Evolutionary conservation across 1,140 invertebrate species (phyloP).

Genomic region (Bombus terrestris): DNA sequence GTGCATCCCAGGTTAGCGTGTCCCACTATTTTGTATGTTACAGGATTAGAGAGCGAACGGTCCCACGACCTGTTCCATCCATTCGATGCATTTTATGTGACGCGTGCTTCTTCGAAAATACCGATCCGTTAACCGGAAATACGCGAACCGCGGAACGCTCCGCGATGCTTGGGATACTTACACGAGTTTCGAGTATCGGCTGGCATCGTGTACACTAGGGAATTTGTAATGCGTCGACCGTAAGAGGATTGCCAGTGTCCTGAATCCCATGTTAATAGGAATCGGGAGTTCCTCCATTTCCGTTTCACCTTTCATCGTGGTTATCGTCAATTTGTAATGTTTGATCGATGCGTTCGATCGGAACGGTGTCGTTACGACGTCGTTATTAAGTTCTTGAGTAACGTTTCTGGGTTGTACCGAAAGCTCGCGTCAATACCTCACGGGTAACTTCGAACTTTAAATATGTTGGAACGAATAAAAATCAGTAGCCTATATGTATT

Average conservation of each 20-base stretch:
- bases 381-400: background rate
- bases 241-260: constrained; percentile 16
- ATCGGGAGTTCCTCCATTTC: background rate
- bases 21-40: background rate
- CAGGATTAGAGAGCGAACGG: background rate
- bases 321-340: background rate
- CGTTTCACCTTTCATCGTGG: background rate
- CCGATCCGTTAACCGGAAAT: constrained; percentile 23
- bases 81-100: constrained; percentile 14
- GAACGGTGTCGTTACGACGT: background rate
- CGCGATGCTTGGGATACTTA: background rate
- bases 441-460: no score
- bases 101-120: constrained; percentile 18
- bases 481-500: no score
- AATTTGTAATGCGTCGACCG: constrained; percentile 22
- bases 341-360: background rate
- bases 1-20: no score
- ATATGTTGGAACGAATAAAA: no score
- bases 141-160: background rate
- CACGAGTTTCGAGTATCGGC: background rate
- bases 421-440: no score
- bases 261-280: constrained; percentile 19
- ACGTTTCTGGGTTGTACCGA: background rate
- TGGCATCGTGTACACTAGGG: background rate
- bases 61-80: constrained; percentile 6